Conservation (phyloP, 2,888 invertebrate species). For the Chalcis sispes region DNA sequence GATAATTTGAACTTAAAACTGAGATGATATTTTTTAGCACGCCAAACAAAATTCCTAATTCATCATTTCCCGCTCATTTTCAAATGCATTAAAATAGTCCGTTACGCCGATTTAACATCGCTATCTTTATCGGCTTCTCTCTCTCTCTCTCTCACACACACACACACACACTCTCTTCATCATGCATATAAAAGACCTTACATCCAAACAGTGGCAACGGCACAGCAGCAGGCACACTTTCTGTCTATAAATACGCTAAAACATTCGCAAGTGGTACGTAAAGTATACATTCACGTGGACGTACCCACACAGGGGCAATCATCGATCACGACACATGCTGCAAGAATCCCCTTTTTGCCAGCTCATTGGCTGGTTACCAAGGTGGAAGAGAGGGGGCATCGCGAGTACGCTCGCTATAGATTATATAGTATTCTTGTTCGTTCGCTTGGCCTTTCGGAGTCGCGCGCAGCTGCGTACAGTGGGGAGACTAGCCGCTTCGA, state of each 20-base stretch:
- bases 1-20: too few relatives aligned
- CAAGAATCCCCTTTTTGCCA: constrained; percentile 9
- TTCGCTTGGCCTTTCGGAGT: neutral
- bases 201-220: neutral
- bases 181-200: too few relatives aligned
- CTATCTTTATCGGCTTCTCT: neutral
- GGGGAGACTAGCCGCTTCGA: neutral
- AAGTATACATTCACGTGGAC: neutral
- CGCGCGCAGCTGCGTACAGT: constrained; percentile 6
- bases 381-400: neutral
- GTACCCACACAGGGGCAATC: constrained; percentile 2
- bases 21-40: too few relatives aligned
- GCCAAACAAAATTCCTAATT: too few relatives aligned
- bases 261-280: neutral
- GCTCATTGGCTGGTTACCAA: constrained; percentile 29
- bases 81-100: constrained; percentile 4
- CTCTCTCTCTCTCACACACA: neutral
- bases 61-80: constrained; percentile 13
- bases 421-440: constrained; percentile 23
- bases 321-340: constrained; percentile 36
- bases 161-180: too few relatives aligned
- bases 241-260: constrained; percentile 22
- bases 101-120: too few relatives aligned
- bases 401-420: neutral
- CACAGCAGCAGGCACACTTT: constrained; percentile 1